Evolutionary conservation across 2,113 vertebrate species (phyloP).

Genomic region (Aramus guarauna): DNA sequence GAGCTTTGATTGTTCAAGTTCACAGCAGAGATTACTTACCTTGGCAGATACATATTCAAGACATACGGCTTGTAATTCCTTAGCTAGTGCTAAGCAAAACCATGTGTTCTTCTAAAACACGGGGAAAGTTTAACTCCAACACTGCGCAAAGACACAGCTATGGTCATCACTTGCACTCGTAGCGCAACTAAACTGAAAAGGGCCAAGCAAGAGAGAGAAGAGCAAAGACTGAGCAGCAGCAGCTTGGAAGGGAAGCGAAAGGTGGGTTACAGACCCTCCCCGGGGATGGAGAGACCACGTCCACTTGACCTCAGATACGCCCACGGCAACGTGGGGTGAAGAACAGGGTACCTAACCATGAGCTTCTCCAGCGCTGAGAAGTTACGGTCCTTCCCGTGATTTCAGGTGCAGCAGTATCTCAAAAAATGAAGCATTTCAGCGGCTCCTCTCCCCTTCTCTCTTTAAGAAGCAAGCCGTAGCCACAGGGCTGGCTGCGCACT

Average conservation of each 20-base stretch:
- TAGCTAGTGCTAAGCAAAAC: conserved; percentile 58
- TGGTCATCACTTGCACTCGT: background rate
- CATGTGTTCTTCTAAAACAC: conserved; percentile 49
- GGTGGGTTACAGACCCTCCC: background rate
- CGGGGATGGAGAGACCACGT: background rate
- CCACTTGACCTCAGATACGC: background rate
- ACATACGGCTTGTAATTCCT: conserved; percentile 33
- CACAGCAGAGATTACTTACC: conserved; percentile 66
- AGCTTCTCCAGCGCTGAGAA: background rate
- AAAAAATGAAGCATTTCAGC: no score
- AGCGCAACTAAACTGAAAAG: background rate
- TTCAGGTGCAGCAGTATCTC: background rate
- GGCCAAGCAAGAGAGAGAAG: background rate
- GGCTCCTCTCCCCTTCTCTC: background rate
- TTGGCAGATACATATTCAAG: conserved; percentile 61
- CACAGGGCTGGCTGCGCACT: rapidly evolving
- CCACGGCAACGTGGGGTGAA: rapidly evolving
- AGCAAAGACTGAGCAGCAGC: background rate
- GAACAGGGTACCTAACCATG: no score
- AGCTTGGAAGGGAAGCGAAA: background rate
- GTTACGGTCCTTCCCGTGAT: background rate
- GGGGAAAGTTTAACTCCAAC: conserved; percentile 37
- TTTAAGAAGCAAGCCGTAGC: rapidly evolving
- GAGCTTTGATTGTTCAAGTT: conserved; percentile 38
- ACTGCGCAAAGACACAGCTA: background rate